Base-by-base conservation (phyloP, 2,888 invertebrate genomes). In the Patella depressa region DNA sequence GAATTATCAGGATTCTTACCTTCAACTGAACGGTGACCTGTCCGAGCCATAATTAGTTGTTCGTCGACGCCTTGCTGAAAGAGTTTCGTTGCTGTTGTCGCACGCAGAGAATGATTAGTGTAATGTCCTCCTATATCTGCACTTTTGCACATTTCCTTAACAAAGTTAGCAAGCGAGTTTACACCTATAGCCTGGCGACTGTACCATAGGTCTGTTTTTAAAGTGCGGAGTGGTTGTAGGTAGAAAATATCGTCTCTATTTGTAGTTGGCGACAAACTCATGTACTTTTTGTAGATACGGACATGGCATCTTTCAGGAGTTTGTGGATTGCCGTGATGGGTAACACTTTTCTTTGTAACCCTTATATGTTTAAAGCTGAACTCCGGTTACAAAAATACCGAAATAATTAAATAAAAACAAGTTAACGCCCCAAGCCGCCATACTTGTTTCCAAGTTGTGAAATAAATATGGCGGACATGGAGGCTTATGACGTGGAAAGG, bases 131-230 rank as follows among this genome's bases (percentile, higher is more conserved):
- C 57, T 57, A 15, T 45, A 45, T 57, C 57, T 57, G 57, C 57
- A 57, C 57, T 57, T 57, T 57, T 57, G 57, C 57, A 57, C 57
- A 57, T 57, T 57, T 57, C 57, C 57, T 57, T 57, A 57, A 57
- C 57, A 57, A 57, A 57, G 57, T 57, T 57, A 57, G 57, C 57
- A 57, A 57, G 57, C 15, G 57, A 17, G 57, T 57, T 57, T 57
- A 57, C 57, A 57, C 57, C 57, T 57, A 57, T n/a, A 57, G 57
- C 57, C 15, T 57, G 57, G 57, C 57, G 57, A 57, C 57, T 57
- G 57, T 57, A 57, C 57, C 57, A 57, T 57, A 57, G 57, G 57
- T 57, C 57, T 57, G 15, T 57, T 57, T 57, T 57, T 57, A 57
- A 57, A 57, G 57, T 57, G 57, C 57, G 57, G 15, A 57, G 57